Percentiles rank a stretch among this genome's conserved stretches.
phyloP scores from a whole-genome alignment of 1,140 invertebrate species.

The Drosophila novamexicana region DNA sequence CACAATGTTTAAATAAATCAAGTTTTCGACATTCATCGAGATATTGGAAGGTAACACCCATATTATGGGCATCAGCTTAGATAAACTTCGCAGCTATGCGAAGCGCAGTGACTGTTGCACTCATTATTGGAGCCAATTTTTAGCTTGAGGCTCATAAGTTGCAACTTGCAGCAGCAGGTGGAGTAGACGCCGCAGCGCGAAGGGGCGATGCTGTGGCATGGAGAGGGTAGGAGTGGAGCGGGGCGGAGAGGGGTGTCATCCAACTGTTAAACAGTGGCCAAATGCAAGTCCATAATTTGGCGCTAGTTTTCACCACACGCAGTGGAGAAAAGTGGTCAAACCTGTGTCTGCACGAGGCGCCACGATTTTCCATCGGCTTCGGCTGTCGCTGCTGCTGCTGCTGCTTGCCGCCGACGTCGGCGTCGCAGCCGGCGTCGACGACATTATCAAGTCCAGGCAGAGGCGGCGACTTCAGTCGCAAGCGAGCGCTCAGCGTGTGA shows the following conservation, averaged over 20 bases:
- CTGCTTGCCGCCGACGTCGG: constrained; percentile 10
- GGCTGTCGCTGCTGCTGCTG: constrained; percentile 21
- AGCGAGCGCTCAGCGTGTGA: constrained; percentile 75
- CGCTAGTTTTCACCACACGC: constrained; percentile 68
- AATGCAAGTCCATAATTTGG: constrained; percentile 66
- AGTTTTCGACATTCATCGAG: too few relatives aligned
- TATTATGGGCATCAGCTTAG: too few relatives aligned
- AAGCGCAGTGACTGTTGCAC: neutral
- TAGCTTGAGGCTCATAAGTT: constrained; percentile 9
- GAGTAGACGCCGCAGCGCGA: neutral
- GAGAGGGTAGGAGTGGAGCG: neutral
- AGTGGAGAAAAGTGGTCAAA: constrained; percentile 68
- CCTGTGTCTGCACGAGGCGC: constrained; percentile 34
- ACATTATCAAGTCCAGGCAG: constrained; percentile 67
- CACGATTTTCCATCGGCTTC: constrained; percentile 20
- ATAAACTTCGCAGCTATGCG: neutral
- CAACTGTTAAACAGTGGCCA: constrained; percentile 26
- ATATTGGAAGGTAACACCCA: too few relatives aligned
- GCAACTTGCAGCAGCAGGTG: constrained; percentile 1
- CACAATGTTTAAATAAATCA: too few relatives aligned
- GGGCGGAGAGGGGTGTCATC: neutral
- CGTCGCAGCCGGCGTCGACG: constrained; percentile 17
- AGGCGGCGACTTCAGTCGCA: constrained; percentile 71
- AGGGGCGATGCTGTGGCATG: too few relatives aligned
- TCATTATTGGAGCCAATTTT: constrained; percentile 2